Base-by-base conservation (phyloP, 2,888 invertebrate species). In the Nemurella pictetii region DNA sequence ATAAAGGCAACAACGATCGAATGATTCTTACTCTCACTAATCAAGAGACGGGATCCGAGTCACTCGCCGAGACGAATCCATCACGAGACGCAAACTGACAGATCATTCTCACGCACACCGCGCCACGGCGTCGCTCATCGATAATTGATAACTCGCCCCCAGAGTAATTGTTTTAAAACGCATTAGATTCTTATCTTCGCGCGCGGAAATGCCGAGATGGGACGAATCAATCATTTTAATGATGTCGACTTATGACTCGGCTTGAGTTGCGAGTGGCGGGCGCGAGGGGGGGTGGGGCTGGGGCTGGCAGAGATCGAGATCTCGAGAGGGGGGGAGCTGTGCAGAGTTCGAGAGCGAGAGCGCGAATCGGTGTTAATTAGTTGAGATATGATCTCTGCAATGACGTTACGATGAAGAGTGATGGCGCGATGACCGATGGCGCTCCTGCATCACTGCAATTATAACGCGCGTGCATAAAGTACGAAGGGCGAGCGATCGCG, bases 391-490 rank as follows among this genome's bases (percentile, higher is more conserved):
- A 75, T 75, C 75, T 75, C 75, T 74, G 81, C 35, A 85, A 85
- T 81, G 84, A 83, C 83, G 78, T 84, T 85, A 83, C 77, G 75
- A 85, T 86, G 86, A 86, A 85, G 85, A 86, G 84, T 85, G 80
- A 86, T 85, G 86, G 81, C 80, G 55, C 15, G 20, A 55, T 55
- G 55, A 55, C 55, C 55, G 73, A 25, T 32, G 83, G 26, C 83
- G 73, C 80, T 27, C 25, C 75, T 73, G 3, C 73, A 73, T 73
- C 4, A 75, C 15, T 27, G 75, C 28, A 75, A 75, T 75, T 75
- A 75, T 3, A 75, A 75, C 75, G 27, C 26, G 75, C 75, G 2
- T 75, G 75, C 55, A 55, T 27, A 7, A 25, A 2, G 15, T 20
- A 55, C n/a, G n/a, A n/a, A n/a, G n/a, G n/a, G n/a, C n/a, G 55